These are phyloP conservation scores for Saguinus midas DNA, from an alignment of 2,113 vertebrate genomes.

Conservation along the genomic window DNA sequence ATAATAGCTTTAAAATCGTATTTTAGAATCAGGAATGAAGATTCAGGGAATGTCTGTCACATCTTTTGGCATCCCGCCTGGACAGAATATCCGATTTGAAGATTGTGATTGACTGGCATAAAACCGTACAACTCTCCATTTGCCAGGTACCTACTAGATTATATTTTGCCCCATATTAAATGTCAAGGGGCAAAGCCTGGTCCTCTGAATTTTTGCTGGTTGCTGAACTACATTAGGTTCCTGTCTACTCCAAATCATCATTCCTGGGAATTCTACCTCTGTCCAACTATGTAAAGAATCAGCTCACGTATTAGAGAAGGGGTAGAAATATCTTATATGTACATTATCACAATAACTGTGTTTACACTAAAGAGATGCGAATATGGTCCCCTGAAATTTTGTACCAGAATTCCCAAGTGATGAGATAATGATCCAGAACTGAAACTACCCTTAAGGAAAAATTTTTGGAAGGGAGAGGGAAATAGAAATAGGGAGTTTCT, in stretches of 20 bases:
- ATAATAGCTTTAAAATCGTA: neutral
- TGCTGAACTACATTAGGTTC: neutral
- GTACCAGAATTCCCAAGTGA: neutral
- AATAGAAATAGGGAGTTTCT: neutral
- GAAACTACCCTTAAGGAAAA: neutral
- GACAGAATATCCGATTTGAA: slow-evolving; percentile 37
- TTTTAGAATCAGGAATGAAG: slow-evolving; percentile 53
- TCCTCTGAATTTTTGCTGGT: neutral
- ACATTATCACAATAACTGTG: neutral
- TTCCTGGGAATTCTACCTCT: neutral
- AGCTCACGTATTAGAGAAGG: neutral
- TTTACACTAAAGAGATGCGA: neutral
- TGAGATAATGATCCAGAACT: neutral
- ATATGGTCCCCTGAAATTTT: neutral
- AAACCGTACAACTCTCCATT: neutral
- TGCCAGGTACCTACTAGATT: slow-evolving; percentile 13
- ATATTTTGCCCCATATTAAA: slow-evolving; percentile 12
- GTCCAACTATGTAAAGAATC: neutral
- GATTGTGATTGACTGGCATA: slow-evolving; percentile 34
- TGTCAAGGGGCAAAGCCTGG: slow-evolving; percentile 3
- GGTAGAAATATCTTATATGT: neutral
- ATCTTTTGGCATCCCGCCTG: neutral
- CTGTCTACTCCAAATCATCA: neutral
- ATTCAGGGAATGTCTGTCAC: slow-evolving; percentile 45
- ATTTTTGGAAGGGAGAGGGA: neutral